A percentile compares a stretch with the other conserved stretches of the same genome.
Conservation (phyloP, 2,888 invertebrate species). For the Rhopalosiphum nymphaeae region DNA sequence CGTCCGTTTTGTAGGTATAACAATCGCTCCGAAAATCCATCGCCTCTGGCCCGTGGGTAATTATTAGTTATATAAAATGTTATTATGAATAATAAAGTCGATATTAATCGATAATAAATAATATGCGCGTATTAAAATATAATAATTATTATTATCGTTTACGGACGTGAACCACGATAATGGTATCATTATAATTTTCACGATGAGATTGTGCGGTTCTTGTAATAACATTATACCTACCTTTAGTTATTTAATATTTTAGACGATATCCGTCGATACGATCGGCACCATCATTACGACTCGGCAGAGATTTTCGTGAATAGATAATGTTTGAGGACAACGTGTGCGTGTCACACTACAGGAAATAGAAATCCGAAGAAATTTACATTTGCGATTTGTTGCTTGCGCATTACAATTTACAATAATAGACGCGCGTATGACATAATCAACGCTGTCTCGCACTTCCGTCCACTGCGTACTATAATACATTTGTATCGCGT, state of each 20-base stretch:
- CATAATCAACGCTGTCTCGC: neutral
- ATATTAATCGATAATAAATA: neutral
- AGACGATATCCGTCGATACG: neutral
- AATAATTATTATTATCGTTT: neutral
- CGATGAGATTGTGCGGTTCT: neutral
- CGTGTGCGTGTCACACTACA: neutral
- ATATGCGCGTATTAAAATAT: neutral
- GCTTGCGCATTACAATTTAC: neutral
- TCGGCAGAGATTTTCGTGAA: neutral
- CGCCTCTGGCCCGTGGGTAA: neutral
- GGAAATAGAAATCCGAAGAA: neutral
- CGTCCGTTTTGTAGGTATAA: neutral
- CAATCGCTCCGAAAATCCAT: neutral
- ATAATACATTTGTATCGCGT: neutral
- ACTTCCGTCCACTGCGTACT: neutral
- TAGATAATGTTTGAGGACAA: neutral
- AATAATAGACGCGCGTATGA: conserved; percentile 1
- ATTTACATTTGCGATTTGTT: conserved; percentile 7
- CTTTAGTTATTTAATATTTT: no score
- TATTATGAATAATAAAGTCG: neutral
- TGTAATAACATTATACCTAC: neutral
- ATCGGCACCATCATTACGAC: neutral
- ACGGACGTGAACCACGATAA: neutral
- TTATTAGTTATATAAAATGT: neutral
- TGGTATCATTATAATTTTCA: neutral